A percentile compares a stretch with the other conserved stretches of the same genome.
These are phyloP conservation scores for Porites lutea DNA, from an alignment of 64 coral and sea anemone species.

Conservation along the genomic window DNA sequence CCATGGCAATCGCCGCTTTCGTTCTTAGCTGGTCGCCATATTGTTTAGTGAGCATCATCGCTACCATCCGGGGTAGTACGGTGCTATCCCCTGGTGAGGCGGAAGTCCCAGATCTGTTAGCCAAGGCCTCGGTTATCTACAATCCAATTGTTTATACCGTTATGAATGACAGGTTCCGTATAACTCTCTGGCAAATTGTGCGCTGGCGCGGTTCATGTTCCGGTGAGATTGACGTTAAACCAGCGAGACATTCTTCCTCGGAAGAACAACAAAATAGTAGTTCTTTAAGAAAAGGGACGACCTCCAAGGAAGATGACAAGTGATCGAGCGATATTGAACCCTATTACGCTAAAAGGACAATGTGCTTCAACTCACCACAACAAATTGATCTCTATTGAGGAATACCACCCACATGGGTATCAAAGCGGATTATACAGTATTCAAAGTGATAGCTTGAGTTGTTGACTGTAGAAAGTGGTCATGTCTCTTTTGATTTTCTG, in stretches of 20 bases:
- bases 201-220: background rate
- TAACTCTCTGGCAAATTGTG: background rate
- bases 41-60: slow-evolving; percentile 61
- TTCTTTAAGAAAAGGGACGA: no score
- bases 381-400: no score
- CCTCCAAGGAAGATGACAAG: no score
- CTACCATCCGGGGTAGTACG: slow-evolving; percentile 20
- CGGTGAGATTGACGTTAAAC: background rate
- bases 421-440: no score
- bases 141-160: slow-evolving; percentile 70
- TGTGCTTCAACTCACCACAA: no score
- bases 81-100: slow-evolving; percentile 24
- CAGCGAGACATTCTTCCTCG: background rate
- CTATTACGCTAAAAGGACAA: no score
- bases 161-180: slow-evolving; percentile 51
- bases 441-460: no score
- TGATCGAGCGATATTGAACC: no score
- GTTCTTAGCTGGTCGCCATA: slow-evolving; percentile 85
- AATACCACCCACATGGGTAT: no score
- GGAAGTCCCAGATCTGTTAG: slow-evolving; percentile 70
- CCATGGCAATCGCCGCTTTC: slow-evolving; percentile 43
- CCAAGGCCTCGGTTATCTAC: slow-evolving; percentile 81
- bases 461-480: no score
- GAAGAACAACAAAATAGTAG: no score
- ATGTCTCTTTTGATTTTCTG: no score